A percentile compares a stretch with the other conserved stretches of the same genome.
Conservation (phyloP, 2,797 vertebrate species). For the Urocyon cinereoargenteus region DNA sequence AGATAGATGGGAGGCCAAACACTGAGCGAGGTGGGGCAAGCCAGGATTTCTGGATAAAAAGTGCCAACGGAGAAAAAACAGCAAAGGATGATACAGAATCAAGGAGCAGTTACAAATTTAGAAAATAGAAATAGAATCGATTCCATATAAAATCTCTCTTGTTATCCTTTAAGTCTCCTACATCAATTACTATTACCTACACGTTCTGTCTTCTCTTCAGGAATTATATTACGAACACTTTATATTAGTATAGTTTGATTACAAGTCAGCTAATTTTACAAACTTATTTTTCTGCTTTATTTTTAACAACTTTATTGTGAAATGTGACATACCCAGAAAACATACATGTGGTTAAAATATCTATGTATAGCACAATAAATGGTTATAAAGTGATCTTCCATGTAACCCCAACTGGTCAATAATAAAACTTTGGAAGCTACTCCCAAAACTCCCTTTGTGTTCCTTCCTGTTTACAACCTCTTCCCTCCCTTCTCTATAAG, state of each 20-base stretch:
- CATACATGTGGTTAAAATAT: not conserved
- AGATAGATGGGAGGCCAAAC: not conserved
- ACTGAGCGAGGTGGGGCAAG: not conserved
- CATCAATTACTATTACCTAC: not conserved
- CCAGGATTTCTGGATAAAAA: not conserved
- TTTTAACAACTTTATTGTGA: not conserved
- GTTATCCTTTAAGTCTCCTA: not conserved
- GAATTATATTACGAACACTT: not conserved
- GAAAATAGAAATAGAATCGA: not conserved
- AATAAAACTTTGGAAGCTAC: not conserved
- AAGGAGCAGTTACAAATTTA: not conserved
- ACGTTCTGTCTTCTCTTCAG: not conserved
- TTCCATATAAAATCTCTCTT: not conserved
- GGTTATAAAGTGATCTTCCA: not conserved
- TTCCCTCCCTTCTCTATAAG: not conserved
- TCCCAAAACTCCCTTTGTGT: not conserved
- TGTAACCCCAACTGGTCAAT: not conserved
- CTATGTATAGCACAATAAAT: not conserved
- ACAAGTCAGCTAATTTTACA: not conserved
- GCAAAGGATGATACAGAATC: not conserved
- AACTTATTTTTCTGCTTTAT: not conserved
- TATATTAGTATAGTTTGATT: not conserved
- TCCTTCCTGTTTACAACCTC: not conserved
- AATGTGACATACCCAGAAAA: not conserved
- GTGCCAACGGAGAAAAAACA: not conserved